phyloP scores from a whole-genome alignment of 2,797 vertebrate genomes.

The Enteromius thamalakanensis region DNA sequence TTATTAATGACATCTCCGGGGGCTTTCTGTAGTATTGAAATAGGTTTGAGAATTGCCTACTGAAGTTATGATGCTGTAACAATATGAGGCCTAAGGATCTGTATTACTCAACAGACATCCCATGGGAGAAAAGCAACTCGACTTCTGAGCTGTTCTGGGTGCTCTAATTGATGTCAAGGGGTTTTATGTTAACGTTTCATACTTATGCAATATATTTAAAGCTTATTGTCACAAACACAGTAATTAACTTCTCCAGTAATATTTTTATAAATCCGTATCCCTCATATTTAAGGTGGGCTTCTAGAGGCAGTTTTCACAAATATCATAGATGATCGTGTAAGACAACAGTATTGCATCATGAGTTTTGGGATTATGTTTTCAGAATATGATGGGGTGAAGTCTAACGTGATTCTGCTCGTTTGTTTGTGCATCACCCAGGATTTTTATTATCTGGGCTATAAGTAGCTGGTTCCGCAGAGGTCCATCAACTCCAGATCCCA shows the following conservation, averaged over 20 bases:
- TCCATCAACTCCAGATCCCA: slow-evolving; percentile 88
- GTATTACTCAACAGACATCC: slow-evolving; percentile 4
- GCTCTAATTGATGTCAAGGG: slow-evolving; percentile 53
- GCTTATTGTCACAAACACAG: neutral
- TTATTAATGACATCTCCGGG: neutral
- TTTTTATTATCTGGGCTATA: slow-evolving; percentile 97
- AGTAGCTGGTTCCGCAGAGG: slow-evolving; percentile 97
- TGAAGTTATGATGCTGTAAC: slow-evolving; percentile 22
- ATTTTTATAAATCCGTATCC: neutral
- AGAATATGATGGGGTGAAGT: neutral
- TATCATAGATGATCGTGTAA: neutral
- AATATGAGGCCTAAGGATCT: neutral
- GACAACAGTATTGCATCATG: neutral
- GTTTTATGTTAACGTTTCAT: slow-evolving; percentile 2
- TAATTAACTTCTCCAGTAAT: neutral
- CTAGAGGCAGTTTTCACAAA: neutral
- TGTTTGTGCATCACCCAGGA: slow-evolving; percentile 73
- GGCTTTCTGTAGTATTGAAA: neutral
- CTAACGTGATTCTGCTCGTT: neutral
- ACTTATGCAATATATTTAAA: slow-evolving; percentile 27
- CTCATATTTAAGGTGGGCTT: neutral
- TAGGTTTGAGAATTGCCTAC: neutral
- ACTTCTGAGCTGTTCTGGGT: slow-evolving; percentile 7
- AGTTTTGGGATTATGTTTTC: neutral
- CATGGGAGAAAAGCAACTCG: slow-evolving; percentile 3